Percentiles rank a stretch among this genome's conserved stretches.
phyloP scores from a whole-genome alignment of 2,888 invertebrate genomes.

The Drosophila maculinotata region DNA sequence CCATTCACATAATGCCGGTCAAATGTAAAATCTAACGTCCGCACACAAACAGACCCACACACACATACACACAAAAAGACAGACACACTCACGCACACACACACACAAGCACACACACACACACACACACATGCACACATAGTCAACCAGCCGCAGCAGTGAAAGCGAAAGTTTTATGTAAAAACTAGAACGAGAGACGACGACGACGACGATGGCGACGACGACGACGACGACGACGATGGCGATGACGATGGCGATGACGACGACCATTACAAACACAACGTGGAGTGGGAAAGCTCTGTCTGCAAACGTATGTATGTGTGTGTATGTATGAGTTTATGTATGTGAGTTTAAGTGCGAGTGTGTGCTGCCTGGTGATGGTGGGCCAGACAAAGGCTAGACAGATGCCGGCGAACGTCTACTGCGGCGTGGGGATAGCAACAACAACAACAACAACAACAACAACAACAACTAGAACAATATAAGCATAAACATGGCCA shows the following conservation, averaged over 20 bases:
- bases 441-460: conserved; percentile 12
- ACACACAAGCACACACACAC: conserved; percentile 19
- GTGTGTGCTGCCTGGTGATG: conserved; percentile 13
- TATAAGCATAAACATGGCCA: conserved; percentile 2
- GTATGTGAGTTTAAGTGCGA: conserved; percentile 19
- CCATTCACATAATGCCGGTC: conserved; percentile 65
- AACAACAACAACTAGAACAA: neutral
- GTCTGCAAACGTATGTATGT: conserved; percentile 11
- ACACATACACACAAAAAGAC: conserved; percentile 22
- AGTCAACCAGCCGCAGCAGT: conserved; percentile 26
- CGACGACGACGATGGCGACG: conserved; percentile 28
- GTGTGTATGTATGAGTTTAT: neutral
- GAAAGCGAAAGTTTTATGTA: conserved; percentile 79
- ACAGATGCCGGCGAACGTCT: conserved; percentile 43
- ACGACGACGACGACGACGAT: conserved; percentile 26
- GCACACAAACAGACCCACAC: conserved; percentile 42
- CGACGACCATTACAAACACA: conserved; percentile 60
- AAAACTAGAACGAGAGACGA: conserved; percentile 67
- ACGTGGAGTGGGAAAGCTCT: conserved; percentile 44
- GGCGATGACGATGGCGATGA: conserved; percentile 20
- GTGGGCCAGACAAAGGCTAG: conserved; percentile 73
- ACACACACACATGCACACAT: conserved; percentile 14
- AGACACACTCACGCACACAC: conserved; percentile 20
- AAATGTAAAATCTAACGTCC: conserved; percentile 78
- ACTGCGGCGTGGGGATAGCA: conserved; percentile 10